phyloP scores from a whole-genome alignment of 2,113 vertebrate species.

The Nycticebus coucang region DNA sequence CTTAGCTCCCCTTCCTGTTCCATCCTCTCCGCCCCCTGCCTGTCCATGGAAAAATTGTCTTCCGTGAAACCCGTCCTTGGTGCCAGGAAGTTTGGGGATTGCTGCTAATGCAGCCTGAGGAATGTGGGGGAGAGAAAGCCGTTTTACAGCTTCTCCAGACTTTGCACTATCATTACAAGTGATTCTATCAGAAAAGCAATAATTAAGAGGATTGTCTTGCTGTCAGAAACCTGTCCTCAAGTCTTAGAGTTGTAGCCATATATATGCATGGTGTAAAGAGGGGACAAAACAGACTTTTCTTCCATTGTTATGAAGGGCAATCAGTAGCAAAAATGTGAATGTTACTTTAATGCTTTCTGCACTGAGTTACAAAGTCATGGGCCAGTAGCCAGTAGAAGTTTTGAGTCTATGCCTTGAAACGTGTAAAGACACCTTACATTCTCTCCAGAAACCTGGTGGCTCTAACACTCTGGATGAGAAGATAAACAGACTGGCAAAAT shows the following conservation, averaged over 20 bases:
- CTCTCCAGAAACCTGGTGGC: neutral
- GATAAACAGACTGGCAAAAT: neutral
- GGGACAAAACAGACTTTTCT: neutral
- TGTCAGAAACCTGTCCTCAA: neutral
- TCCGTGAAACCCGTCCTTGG: no score
- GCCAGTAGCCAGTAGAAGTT: neutral
- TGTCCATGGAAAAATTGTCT: no score
- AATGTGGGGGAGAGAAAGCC: neutral
- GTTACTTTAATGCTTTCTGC: neutral
- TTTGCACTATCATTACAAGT: neutral
- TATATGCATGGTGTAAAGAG: neutral
- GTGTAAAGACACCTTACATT: neutral
- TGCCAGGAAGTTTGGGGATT: no score
- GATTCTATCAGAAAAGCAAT: neutral
- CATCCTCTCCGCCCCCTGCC: no score
- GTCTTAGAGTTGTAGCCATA: neutral
- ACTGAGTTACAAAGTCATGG: neutral
- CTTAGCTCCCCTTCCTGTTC: no score
- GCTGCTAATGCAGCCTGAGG: neutral
- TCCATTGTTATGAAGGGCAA: neutral
- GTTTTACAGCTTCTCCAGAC: neutral
- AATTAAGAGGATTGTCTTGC: neutral
- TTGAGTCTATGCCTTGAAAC: neutral
- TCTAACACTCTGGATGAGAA: neutral
- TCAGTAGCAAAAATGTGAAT: neutral